These are phyloP conservation scores for Diarsia mendica DNA, from an alignment of 2,888 invertebrate species.

Conservation along the genomic window DNA sequence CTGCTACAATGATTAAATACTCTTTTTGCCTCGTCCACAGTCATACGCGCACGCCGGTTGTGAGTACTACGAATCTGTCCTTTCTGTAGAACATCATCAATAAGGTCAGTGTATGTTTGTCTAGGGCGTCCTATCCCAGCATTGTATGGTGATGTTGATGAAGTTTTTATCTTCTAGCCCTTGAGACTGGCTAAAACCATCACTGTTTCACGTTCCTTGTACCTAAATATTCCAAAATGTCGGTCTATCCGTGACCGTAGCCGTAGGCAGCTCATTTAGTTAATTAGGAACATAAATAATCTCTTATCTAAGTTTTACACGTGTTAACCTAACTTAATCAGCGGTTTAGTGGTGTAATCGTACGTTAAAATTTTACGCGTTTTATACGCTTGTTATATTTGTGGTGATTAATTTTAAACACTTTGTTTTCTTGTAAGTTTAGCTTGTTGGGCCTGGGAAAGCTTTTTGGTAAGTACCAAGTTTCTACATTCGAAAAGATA, in stretches of 20 bases:
- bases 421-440: background rate
- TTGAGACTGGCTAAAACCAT: background rate
- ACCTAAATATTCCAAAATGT: slow-evolving; percentile 2
- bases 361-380: slow-evolving; percentile 17
- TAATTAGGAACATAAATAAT: slow-evolving; percentile 37
- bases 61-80: too few relatives aligned
- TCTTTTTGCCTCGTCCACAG: too few relatives aligned
- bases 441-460: background rate
- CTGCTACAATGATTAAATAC: too few relatives aligned
- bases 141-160: too few relatives aligned
- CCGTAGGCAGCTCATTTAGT: slow-evolving; percentile 13
- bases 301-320: slow-evolving; percentile 45
- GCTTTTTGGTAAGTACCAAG: too few relatives aligned
- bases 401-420: slow-evolving; percentile 12
- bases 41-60: too few relatives aligned
- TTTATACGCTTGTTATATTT: background rate
- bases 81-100: too few relatives aligned
- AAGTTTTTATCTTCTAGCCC: too few relatives aligned
- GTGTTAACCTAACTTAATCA: slow-evolving; percentile 45
- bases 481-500: too few relatives aligned
- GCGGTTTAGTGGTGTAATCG: slow-evolving; percentile 23
- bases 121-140: too few relatives aligned
- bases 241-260: slow-evolving; percentile 1
- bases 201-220: background rate
- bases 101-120: too few relatives aligned